A percentile compares a stretch with the other conserved stretches of the same genome.
Conservation (phyloP, 2,113 vertebrate genomes). For the Danionella cerebrum region DNA sequence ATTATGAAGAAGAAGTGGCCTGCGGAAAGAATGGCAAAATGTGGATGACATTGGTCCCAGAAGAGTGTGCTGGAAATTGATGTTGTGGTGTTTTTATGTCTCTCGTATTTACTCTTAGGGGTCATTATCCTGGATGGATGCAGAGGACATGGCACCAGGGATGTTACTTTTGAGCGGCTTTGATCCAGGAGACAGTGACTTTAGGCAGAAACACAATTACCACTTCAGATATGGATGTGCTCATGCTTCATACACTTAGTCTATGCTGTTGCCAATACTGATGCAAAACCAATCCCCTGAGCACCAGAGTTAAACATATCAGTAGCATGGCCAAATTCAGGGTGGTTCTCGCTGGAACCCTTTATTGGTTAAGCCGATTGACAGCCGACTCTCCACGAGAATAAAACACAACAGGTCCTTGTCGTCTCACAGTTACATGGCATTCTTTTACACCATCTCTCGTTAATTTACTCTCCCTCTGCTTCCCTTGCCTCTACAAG, state of each 20-base stretch:
- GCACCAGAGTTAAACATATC: too few species aligned
- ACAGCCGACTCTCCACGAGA: not conserved
- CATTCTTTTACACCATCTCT: conserved; percentile 4
- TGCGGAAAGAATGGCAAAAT: not conserved
- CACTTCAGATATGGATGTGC: too few species aligned
- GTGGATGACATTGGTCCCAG: not conserved
- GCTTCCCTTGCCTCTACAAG: not conserved
- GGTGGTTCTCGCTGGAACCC: not conserved
- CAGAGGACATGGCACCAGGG: not conserved
- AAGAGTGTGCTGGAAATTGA: not conserved
- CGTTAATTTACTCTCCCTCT: not conserved
- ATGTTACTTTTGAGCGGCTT: not conserved
- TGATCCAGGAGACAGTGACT: not conserved
- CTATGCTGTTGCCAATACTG: not conserved
- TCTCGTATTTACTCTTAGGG: not conserved
- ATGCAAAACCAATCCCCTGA: too few species aligned
- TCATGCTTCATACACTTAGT: too few species aligned
- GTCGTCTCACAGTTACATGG: conserved; percentile 14
- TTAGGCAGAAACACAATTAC: not conserved
- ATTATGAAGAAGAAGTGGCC: not conserved
- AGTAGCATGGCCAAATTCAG: not conserved
- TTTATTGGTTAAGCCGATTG: not conserved
- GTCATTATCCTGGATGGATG: conserved; percentile 3
- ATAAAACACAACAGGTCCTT: conserved; percentile 22
- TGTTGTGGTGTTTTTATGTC: not conserved